phyloP scores from a whole-genome alignment of 37 sponge, comb jelly and placozoan species.

The Spongia lamella region DNA sequence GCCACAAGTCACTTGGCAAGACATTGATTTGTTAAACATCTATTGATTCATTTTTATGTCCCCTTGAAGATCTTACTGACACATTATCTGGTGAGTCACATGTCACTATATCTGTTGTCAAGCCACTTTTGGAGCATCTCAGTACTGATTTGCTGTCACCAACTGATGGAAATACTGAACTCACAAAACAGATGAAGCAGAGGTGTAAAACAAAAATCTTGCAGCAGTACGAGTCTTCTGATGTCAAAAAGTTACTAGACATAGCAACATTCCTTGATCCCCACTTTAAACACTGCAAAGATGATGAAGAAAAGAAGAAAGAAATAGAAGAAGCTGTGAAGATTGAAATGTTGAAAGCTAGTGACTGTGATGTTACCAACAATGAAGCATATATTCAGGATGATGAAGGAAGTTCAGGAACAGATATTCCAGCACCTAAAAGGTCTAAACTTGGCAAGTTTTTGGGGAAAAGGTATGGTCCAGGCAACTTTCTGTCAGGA shows the following conservation, averaged over 20 bases:
- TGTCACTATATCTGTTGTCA: constrained; percentile 2
- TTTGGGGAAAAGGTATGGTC: background rate
- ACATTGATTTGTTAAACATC: background rate
- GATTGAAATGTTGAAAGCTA: background rate
- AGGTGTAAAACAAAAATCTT: background rate
- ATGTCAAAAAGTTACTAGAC: background rate
- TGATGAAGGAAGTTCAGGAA: background rate
- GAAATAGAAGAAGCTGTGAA: background rate
- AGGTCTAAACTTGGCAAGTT: background rate
- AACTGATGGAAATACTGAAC: background rate
- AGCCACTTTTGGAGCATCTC: background rate
- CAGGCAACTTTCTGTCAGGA: background rate
- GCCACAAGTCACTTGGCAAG: background rate
- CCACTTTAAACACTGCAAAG: background rate
- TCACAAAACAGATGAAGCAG: background rate
- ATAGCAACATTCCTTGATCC: background rate
- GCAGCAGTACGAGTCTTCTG: background rate
- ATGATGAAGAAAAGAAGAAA: background rate
- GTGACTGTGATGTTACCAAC: no score
- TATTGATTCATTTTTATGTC: background rate
- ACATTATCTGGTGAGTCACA: background rate
- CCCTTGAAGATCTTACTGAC: background rate
- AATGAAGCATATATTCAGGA: no score
- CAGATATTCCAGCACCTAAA: background rate
- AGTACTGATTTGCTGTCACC: background rate